These are phyloP conservation scores for Hippocampus abdominalis DNA, from an alignment of 2,113 vertebrate species.

Conservation along the genomic window DNA sequence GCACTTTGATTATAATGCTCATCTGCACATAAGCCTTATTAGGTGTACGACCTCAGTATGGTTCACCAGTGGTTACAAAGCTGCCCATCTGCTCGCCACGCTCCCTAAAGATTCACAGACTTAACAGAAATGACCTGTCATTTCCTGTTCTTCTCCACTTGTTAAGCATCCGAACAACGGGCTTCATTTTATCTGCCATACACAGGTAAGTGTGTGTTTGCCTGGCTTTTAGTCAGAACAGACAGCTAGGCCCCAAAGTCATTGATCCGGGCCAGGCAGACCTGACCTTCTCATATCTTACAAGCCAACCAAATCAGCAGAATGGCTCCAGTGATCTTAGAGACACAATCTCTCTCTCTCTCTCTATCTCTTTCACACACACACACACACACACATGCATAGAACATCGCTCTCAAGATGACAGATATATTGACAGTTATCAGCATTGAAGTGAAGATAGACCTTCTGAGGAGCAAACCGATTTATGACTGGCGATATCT, in stretches of 20 bases:
- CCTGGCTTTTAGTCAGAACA: constrained; percentile 23
- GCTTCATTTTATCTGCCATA: constrained; percentile 43
- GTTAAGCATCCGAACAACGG: constrained; percentile 35
- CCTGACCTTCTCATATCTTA: constrained; percentile 52
- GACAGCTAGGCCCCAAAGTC: constrained; percentile 49
- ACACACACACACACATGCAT: constrained; percentile 31
- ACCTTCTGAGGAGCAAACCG: constrained; percentile 42
- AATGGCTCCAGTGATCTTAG: constrained; percentile 50
- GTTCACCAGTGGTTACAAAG: constrained; percentile 17
- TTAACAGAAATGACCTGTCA: constrained; percentile 45
- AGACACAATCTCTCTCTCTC: constrained; percentile 9
- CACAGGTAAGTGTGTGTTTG: constrained; percentile 6
- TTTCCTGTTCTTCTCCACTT: constrained; percentile 38
- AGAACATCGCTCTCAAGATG: constrained; percentile 56
- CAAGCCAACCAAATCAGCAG: constrained; percentile 41
- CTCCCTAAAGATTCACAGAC: constrained; percentile 23
- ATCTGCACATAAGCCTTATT: constrained; percentile 39
- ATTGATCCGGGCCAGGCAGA: constrained; percentile 59
- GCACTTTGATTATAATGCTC: constrained; percentile 41
- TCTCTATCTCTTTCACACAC: constrained; percentile 22
- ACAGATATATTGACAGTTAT: constrained; percentile 67
- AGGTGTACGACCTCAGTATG: constrained; percentile 40
- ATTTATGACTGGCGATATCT: constrained; percentile 47
- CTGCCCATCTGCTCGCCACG: background rate
- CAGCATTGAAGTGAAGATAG: constrained; percentile 52